Conservation (phyloP, 2,888 invertebrate species). For the Perdita meconis region DNA sequence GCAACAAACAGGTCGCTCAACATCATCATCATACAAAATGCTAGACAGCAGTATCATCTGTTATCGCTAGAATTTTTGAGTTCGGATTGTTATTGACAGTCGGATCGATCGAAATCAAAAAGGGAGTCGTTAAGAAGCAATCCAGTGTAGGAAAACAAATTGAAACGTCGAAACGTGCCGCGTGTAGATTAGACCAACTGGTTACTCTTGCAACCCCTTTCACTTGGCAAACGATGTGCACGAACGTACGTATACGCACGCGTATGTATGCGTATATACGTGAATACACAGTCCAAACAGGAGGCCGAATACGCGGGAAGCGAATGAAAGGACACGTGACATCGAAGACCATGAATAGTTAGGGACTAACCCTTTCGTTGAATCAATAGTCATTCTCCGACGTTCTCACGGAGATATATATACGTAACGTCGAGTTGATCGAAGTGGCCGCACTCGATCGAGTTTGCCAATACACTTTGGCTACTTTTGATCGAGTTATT, state of each 20-base stretch:
- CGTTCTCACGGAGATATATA: constrained; percentile 59
- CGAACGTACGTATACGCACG: not conserved
- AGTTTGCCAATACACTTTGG: constrained; percentile 48
- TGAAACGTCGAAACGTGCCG: constrained; percentile 74
- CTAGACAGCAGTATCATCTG: too few relatives aligned
- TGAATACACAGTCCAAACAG: constrained; percentile 4
- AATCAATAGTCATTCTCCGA: constrained; percentile 75
- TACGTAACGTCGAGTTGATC: constrained; percentile 32
- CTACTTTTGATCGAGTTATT: constrained; percentile 55
- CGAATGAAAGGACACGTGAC: constrained; percentile 80
- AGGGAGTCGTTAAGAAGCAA: constrained; percentile 59
- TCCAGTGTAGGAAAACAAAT: constrained; percentile 67
- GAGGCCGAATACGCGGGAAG: constrained; percentile 63
- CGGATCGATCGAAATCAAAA: constrained; percentile 50
- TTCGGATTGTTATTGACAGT: not conserved
- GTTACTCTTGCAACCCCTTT: constrained; percentile 64
- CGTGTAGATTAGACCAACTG: constrained; percentile 74
- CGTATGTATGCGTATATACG: not conserved
- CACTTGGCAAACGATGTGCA: constrained; percentile 7
- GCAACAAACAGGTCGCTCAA: too few relatives aligned
- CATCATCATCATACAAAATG: too few relatives aligned
- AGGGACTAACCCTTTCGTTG: constrained; percentile 73
- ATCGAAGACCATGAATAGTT: constrained; percentile 78
- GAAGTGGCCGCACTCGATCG: constrained; percentile 36
- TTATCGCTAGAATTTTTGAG: not conserved